Evolutionary conservation across 23 tunicate genomes (phyloP).

Genomic region (Diplosoma virens): DNA sequence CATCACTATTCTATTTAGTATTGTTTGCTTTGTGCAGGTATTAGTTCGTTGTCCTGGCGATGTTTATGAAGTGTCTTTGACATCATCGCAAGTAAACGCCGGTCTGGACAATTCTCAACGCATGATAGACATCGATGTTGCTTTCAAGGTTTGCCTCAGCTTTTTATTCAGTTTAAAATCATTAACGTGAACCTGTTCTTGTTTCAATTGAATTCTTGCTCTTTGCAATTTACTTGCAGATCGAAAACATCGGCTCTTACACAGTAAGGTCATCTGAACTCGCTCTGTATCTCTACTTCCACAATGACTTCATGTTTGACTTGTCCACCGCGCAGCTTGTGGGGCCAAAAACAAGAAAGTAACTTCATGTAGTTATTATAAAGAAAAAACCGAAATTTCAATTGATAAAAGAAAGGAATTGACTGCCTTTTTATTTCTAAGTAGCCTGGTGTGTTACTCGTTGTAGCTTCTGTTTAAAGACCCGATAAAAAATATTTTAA

Average conservation of each 20-base stretch:
- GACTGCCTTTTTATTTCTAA: no score
- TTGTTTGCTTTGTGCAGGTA: background rate
- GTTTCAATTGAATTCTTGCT: no score
- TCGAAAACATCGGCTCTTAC: background rate
- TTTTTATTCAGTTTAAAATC: background rate
- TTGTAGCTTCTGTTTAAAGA: no score
- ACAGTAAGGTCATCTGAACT: background rate
- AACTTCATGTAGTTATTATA: no score
- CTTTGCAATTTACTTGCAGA: no score
- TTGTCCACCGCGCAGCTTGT: background rate
- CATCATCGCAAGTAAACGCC: background rate
- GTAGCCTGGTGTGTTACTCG: no score
- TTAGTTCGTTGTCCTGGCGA: constrained; percentile 10
- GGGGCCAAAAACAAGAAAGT: constrained; percentile 5
- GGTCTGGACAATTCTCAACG: background rate
- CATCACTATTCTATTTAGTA: no score
- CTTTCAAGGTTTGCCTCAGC: background rate
- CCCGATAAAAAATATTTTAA: no score
- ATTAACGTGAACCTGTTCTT: no score
- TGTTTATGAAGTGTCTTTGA: background rate
- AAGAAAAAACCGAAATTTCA: no score
- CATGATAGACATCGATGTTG: background rate
- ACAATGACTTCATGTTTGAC: constrained; percentile 1
- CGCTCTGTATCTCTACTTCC: background rate
- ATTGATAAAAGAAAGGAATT: no score